Evolutionary conservation across 2,113 vertebrate genomes (phyloP).

Genomic region (Prietella phreatophila): DNA sequence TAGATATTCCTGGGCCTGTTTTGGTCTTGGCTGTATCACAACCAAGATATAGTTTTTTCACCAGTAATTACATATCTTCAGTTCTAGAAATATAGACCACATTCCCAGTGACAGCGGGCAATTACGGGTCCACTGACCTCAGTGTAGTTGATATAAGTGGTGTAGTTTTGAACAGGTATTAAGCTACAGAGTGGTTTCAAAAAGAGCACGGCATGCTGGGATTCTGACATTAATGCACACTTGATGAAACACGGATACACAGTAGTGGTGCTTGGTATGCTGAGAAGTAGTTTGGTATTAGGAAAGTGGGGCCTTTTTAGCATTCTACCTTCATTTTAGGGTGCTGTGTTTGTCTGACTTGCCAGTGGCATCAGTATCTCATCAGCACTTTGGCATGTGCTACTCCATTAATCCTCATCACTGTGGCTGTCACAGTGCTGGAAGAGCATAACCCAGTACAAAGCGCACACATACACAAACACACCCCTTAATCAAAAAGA

Average conservation of each 20-base stretch:
- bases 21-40: neutral
- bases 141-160: slow-evolving; percentile 27
- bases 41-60: neutral
- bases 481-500: slow-evolving; percentile 57
- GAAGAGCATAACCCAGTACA: slow-evolving; percentile 24
- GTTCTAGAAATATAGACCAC: slow-evolving; percentile 11
- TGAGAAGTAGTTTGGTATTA: neutral
- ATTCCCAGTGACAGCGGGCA: slow-evolving; percentile 29
- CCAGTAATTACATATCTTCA: slow-evolving; percentile 7
- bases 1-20: neutral
- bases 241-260: neutral
- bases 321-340: slow-evolving; percentile 16
- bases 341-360: slow-evolving; percentile 19
- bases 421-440: slow-evolving; percentile 49
- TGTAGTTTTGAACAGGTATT: slow-evolving; percentile 19
- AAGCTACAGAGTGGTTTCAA: slow-evolving; percentile 21
- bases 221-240: slow-evolving; percentile 38
- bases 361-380: slow-evolving; percentile 41
- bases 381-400: slow-evolving; percentile 39
- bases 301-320: neutral
- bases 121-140: slow-evolving; percentile 42
- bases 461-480: slow-evolving; percentile 15
- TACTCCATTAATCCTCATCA: slow-evolving; percentile 63
- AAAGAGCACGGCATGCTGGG: slow-evolving; percentile 14
- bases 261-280: neutral